These are phyloP conservation scores for Merluccius polli DNA, from an alignment of 2,797 vertebrate genomes.

Conservation along the genomic window DNA sequence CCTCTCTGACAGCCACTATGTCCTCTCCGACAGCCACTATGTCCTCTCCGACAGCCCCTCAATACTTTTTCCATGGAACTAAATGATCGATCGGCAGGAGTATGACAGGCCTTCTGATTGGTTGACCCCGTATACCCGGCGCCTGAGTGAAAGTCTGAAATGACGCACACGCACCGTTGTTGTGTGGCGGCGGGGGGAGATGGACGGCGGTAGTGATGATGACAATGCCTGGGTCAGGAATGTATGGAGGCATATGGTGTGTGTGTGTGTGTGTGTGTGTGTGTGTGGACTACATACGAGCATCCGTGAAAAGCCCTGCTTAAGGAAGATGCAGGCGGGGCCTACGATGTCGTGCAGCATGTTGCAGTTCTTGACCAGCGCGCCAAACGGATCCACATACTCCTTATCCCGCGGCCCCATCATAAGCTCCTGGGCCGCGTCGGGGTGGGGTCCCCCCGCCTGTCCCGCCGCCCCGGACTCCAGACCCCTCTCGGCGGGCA, in stretches of 20 bases:
- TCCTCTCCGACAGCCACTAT: too few relatives aligned
- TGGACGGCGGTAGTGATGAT: neutral
- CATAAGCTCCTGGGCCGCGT: conserved; percentile 39
- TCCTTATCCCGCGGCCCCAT: conserved; percentile 32
- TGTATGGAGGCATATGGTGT: neutral
- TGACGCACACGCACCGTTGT: neutral
- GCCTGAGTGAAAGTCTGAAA: conserved; percentile 22
- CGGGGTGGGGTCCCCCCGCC: conserved; percentile 23
- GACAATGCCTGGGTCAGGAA: neutral
- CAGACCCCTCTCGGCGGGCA: conserved; percentile 21
- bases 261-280: neutral
- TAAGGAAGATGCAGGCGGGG: conserved; percentile 88
- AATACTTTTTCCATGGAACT: conserved; percentile 47
- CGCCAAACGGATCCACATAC: conserved; percentile 51
- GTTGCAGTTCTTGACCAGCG: conserved; percentile 71
- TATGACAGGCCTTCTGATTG: conserved; percentile 14
- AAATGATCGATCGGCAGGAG: conserved; percentile 38
- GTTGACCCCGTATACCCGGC: conserved; percentile 22
- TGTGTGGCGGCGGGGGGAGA: conserved; percentile 20
- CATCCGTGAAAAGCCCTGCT: conserved; percentile 76
- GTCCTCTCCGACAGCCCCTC: conserved; percentile 15
- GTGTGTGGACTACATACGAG: conserved; percentile 52
- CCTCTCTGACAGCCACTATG: conserved; percentile 8
- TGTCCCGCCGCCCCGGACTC: conserved; percentile 19
- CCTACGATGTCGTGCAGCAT: conserved; percentile 64